These are phyloP conservation scores for Hololepta plana DNA, from an alignment of 2,888 invertebrate species.

Conservation along the genomic window DNA sequence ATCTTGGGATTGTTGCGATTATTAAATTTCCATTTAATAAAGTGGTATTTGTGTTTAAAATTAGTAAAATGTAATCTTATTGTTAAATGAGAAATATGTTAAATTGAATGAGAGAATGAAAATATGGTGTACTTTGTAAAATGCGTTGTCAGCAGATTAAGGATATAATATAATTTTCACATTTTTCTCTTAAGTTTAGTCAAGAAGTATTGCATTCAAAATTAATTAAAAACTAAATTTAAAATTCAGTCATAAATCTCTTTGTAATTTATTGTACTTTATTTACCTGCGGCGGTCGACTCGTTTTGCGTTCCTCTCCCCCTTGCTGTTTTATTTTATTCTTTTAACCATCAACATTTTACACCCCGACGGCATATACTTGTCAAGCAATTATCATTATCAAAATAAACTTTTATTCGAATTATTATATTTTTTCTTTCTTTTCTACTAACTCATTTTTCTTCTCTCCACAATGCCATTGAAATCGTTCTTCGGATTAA, in stretches of 20 bases:
- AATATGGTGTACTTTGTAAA: constrained; percentile 8
- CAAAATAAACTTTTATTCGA: constrained; percentile 11
- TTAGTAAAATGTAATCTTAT: no score
- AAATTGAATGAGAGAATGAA: constrained; percentile 2
- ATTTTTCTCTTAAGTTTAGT: constrained; percentile 14
- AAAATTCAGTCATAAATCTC: constrained; percentile 18
- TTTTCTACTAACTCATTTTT: no score
- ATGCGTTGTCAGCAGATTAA: constrained; percentile 13
- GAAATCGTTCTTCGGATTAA: no score
- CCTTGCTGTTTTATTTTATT: no score
- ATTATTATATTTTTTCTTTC: no score
- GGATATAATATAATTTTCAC: constrained; percentile 16
- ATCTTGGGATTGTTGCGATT: no score
- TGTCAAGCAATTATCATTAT: constrained; percentile 12
- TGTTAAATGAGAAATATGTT: constrained; percentile 7
- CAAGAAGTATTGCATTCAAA: constrained; percentile 17
- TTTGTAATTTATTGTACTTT: constrained; percentile 18
- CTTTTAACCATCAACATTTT: no score
- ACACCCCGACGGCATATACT: constrained; percentile 7
- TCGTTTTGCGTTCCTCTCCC: no score
- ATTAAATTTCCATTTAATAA: no score
- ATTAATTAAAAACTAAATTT: constrained; percentile 22
- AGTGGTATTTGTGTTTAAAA: no score
- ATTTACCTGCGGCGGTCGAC: constrained; percentile 17
- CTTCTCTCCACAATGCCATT: no score